phyloP scores from a whole-genome alignment of 2,888 invertebrate species.

The Hesperia comma region DNA sequence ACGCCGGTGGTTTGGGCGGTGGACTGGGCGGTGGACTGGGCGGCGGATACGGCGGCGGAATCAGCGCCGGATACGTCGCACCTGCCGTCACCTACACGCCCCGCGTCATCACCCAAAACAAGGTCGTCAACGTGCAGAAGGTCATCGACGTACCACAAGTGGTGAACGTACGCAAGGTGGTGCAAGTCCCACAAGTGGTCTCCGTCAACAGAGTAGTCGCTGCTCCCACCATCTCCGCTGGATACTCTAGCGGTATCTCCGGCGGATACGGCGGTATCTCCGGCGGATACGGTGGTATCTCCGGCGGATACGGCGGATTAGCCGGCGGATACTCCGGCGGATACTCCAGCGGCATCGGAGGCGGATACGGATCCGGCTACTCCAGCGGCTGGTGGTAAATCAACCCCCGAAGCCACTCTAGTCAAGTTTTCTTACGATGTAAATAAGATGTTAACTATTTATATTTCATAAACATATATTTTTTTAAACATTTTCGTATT shows the following conservation, averaged over 20 bases:
- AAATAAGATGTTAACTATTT: conserved; percentile 16
- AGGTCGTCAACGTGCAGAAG: conserved; percentile 55
- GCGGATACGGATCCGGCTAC: conserved; percentile 36
- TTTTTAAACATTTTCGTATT: neutral
- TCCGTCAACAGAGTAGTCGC: conserved; percentile 64
- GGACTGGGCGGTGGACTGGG: neutral
- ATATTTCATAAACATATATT: conserved; percentile 12
- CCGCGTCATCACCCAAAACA: conserved; percentile 54
- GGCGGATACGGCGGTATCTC: conserved; percentile 22
- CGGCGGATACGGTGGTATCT: conserved; percentile 14
- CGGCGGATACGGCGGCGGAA: conserved; percentile 20
- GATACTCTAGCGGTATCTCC: conserved; percentile 35
- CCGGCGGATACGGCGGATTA: conserved; percentile 37
- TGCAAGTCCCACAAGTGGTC: conserved; percentile 61
- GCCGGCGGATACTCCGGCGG: conserved; percentile 16
- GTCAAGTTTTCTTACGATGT: conserved; percentile 5
- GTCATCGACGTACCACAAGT: conserved; percentile 56
- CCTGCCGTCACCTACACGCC: conserved; percentile 44
- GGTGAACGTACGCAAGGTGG: conserved; percentile 56
- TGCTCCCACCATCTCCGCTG: conserved; percentile 46
- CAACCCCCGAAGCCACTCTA: neutral
- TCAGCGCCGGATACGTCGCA: conserved; percentile 27
- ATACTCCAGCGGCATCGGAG: conserved; percentile 26
- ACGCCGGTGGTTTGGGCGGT: conserved; percentile 16
- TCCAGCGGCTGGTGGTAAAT: conserved; percentile 41